Evolutionary conservation across 2,888 invertebrate genomes (phyloP), one percentile per base, ranked within the genome.

Genomic region (Trachelus tabidus): DNA sequence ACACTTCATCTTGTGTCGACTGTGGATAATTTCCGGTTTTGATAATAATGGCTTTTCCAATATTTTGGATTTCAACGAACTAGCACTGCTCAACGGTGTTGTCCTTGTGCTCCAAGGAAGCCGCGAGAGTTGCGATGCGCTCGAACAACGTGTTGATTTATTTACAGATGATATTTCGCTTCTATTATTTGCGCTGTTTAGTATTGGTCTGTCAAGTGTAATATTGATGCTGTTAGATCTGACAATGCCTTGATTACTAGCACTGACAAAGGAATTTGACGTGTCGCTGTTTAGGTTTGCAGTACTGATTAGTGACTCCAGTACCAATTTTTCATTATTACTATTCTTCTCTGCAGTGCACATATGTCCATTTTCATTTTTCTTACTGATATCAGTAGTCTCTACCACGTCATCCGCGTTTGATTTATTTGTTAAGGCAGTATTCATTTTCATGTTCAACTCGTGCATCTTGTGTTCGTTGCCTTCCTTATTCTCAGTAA

Each of bases 251-350:
- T 79, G 79, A 77, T 81, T 83, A 23, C 76, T 79, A 11, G 81
- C 81, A 34, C 84, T 84, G 23, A 81, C 69, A 75, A 84, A 84
- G 12, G 77, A 78, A 9, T 76, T 74, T 11, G 82, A 82, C 4
- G 80, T 77, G 34, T 81, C 79, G 71, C 69, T 82, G 40, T 78
- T 80, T 11, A 77, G n/a, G 30, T 79, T 79, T 1, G 71, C 37
- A 6, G 68, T 73, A 73, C 75, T 74, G 11, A 80, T 73, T 69
- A 23, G 56, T 56, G 23, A 9, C 56, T 56, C 23, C 6, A 56
- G 56, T 23, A 9, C 2, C 1, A 12, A 71, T 71, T 34, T 35
- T 73, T 76, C 73, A 35, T 12, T 33, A 56, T 23, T 23, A 6
- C 23, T 23, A 23, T 56, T 15, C 12, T 40, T 40, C 40, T 40